phyloP scores from a whole-genome alignment of 1,140 invertebrate species.

The Acromyrmex heyeri region DNA sequence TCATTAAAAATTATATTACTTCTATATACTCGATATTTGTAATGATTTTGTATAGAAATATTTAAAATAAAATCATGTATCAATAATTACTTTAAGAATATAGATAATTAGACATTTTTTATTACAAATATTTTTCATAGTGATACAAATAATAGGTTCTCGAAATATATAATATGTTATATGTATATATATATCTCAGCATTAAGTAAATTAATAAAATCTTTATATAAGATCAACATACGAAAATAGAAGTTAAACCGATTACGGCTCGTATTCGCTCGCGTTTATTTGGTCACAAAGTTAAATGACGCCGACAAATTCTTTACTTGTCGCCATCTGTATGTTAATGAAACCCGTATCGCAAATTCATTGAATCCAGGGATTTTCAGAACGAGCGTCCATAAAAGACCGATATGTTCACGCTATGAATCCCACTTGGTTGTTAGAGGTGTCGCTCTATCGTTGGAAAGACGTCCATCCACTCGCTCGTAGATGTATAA shows the following conservation, averaged over 20 bases:
- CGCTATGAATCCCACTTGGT: conserved; percentile 9
- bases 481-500: conserved; percentile 12
- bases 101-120: background rate
- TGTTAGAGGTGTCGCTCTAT: background rate
- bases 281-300: conserved; percentile 16
- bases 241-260: background rate
- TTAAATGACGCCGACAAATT: background rate
- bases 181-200: background rate
- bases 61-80: background rate
- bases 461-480: conserved; percentile 41
- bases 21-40: background rate
- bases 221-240: background rate
- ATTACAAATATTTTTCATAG: background rate
- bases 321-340: background rate
- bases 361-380: conserved; percentile 45
- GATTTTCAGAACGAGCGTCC: conserved; percentile 37
- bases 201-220: background rate
- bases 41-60: background rate
- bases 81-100: background rate
- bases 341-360: background rate
- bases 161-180: background rate
- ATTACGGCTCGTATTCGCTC: no score
- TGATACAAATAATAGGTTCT: background rate
- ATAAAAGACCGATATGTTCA: conserved; percentile 35
- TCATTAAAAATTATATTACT: no score